phyloP scores from a whole-genome alignment of 2,888 invertebrate genomes.

The Mythimna vitellina region DNA sequence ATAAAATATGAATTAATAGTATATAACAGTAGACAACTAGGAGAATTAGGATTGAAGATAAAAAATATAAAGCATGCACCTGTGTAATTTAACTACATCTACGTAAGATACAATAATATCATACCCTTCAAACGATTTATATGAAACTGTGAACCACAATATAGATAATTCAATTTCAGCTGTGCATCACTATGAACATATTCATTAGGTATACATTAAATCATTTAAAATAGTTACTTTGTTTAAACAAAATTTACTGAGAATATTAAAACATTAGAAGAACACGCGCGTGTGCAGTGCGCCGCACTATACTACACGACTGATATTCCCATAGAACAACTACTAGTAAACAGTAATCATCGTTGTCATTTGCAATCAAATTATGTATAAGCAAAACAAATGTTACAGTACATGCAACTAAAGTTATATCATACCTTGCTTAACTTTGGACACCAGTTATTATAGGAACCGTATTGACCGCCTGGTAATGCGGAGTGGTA shows the following conservation, averaged over 20 bases:
- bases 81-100: background rate
- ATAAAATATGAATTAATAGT: background rate
- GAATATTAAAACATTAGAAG: constrained; percentile 17
- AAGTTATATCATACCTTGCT: constrained; percentile 84
- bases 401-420: constrained; percentile 56
- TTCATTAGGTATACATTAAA: background rate
- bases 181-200: constrained; percentile 1
- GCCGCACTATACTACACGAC: constrained; percentile 49
- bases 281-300: constrained; percentile 48
- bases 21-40: background rate
- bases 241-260: constrained; percentile 1
- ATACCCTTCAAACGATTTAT: constrained; percentile 12
- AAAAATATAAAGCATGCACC: background rate
- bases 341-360: constrained; percentile 59
- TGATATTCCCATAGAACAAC: constrained; percentile 52
- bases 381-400: constrained; percentile 59
- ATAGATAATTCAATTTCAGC: constrained; percentile 3
- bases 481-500: constrained; percentile 83
- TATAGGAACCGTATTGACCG: constrained; percentile 84
- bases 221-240: background rate
- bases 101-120: constrained; percentile 7
- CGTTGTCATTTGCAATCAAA: constrained; percentile 60
- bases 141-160: constrained; percentile 10
- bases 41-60: background rate
- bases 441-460: constrained; percentile 87